Base-by-base conservation (phyloP, 2,797 vertebrate genomes). In the Melanotaenia parkinsoni region DNA sequence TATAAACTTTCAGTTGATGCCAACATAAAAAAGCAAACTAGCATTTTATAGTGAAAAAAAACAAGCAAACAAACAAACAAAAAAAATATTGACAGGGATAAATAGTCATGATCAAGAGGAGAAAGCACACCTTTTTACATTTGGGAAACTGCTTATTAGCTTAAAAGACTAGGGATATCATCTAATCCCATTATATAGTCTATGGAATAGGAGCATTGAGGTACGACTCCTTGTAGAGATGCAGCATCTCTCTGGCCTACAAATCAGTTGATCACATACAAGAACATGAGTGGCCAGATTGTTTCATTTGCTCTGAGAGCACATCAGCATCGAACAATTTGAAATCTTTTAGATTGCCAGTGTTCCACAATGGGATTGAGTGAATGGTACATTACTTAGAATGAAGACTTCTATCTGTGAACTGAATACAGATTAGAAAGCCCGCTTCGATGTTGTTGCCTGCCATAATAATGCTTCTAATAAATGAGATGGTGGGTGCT, bases 391-490 rank as follows among this genome's bases (percentile, higher is more conserved):
- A 88, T 93, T 89, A 89, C 83, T 82, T 85, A 83, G 82, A 85
- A 83, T 81, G 84, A 93, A 81, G 87, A 89, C 85, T 83, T 88
- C 79, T 85, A 87, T 91, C 86, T 86, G 89, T 47, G 24, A 67
- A 4, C 83, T 76, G 88, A 90, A 90, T 93, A 86, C 86, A 84
- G 79, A 93, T 87, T 68, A 77, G 85, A 84, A 89, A 73, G 72
- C 73, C 79, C 74, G 73, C 76, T 73, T 78, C 64, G 16, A 24
- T 83, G 82, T 77, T 81, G 85, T 88, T 70, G 83, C 83, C 84
- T 84, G 86, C 81, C 79, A 80, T 79, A 87, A 91, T 91, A 89
- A 93, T 90, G 85, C 82, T 77, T 81, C 78, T 91, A 91, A 92
- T 90, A 93, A 91, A 91, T 84, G 81, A 90, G 85, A 88, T 74